These are phyloP conservation scores for Doryteuthis pealeii DNA, from an alignment of 1,140 invertebrate species.

Conservation along the genomic window DNA sequence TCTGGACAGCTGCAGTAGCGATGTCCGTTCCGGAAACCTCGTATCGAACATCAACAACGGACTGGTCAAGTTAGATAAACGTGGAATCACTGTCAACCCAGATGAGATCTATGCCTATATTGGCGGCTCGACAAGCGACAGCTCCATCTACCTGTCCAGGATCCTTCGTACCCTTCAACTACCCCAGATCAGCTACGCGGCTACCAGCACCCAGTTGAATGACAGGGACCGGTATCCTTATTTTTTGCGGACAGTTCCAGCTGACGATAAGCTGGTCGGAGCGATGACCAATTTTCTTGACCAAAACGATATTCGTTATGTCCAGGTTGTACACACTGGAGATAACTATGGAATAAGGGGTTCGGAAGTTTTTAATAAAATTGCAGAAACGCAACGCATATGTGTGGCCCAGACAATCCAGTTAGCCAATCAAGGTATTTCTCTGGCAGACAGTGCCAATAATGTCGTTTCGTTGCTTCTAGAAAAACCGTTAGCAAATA, in stretches of 20 bases:
- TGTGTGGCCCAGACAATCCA: slow-evolving; percentile 48
- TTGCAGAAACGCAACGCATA: slow-evolving; percentile 33
- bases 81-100: slow-evolving; percentile 33
- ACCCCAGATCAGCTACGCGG: slow-evolving; percentile 78
- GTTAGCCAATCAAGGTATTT: slow-evolving; percentile 37
- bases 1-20: slow-evolving; percentile 50
- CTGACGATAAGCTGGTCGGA: slow-evolving; percentile 77
- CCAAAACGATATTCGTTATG: slow-evolving; percentile 46
- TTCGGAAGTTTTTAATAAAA: slow-evolving; percentile 32
- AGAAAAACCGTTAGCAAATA: slow-evolving; percentile 49
- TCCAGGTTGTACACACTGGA: slow-evolving; percentile 46
- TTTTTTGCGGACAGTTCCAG: slow-evolving; percentile 78
- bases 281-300: slow-evolving; percentile 64
- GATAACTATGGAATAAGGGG: slow-evolving; percentile 40
- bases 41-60: slow-evolving; percentile 52
- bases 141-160: slow-evolving; percentile 46
- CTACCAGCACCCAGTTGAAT: slow-evolving; percentile 73
- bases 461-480: slow-evolving; percentile 40
- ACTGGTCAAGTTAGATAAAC: slow-evolving; percentile 31
- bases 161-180: slow-evolving; percentile 68
- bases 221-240: slow-evolving; percentile 75
- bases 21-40: slow-evolving; percentile 43
- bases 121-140: slow-evolving; percentile 45
- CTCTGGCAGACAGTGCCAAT: slow-evolving; percentile 42
- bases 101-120: slow-evolving; percentile 48